Base-by-base conservation (phyloP, 2,113 vertebrate species). In the Microtus richardsoni region DNA sequence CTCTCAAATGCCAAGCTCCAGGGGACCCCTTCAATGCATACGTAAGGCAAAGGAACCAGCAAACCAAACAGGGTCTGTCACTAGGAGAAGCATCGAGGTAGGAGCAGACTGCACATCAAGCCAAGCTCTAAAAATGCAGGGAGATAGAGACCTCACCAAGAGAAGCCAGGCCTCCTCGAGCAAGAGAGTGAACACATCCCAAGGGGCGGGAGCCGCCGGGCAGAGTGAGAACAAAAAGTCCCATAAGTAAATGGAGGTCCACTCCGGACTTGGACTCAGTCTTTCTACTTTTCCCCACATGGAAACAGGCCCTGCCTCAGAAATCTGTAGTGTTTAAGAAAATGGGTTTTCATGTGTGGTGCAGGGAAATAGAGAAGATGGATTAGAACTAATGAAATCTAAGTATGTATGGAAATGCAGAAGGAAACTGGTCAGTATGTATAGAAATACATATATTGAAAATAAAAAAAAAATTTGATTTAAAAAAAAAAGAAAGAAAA, bases 241-340 rank as follows among this genome's bases (percentile, higher is more conserved):
- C 30, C 49, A 11, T 2, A 8, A 78, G 89, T 47, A 79, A 95
- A 75, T 36, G 16, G 52, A 79, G 6, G 39, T 83, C 84, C 22
- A 52, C 86, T 96, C 41, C 30, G 52, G 73, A 75, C 54, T 88
- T 26, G 71, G 17, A 95, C 83, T 84, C 88, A 94, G 64, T 82
- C 39, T 73, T 87, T 44, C 52, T n/a, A 74, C 64, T 88, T 85
- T 74, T 93, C 58, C 73, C 41, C 74, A 89, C 44, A 41, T 88
- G 77, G 70, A 80, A n/a, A 68, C 9, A 26, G 62, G 73, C 16
- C 41, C 47, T 60, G 74, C 49, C 78, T 92, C 44, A 58, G 47
- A 86, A 64, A 24, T 8, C 80, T 60, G 30, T 41, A 60, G 33
- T 58, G 36, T 88, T 84, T 44, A 83, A 68, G 21, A 85, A 66